Conservation (phyloP, 2,113 vertebrate genomes). For the Bettongia penicillata region DNA sequence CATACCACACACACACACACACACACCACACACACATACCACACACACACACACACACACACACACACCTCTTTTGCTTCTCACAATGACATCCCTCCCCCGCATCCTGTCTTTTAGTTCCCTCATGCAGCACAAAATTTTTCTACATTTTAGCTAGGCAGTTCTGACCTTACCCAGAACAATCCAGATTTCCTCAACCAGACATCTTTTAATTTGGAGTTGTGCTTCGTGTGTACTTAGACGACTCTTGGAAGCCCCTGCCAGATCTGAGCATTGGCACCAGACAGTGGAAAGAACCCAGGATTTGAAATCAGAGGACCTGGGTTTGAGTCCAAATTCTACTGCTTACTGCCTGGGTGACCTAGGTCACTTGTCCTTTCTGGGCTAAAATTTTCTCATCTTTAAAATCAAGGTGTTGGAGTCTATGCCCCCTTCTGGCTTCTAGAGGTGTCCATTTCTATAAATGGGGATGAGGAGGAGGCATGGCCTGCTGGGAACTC, state of each 20-base stretch:
- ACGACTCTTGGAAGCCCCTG: not conserved
- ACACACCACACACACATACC: no score
- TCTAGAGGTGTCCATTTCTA: not conserved
- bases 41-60: no score
- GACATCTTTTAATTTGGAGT: not conserved
- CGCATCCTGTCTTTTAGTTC: not conserved
- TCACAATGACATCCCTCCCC: not conserved
- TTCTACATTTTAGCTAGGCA: not conserved
- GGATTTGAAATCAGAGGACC: not conserved
- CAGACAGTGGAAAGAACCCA: not conserved
- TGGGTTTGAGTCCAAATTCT: not conserved
- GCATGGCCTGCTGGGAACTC: not conserved
- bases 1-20: no score
- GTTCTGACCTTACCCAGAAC: not conserved
- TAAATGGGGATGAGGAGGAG: not conserved
- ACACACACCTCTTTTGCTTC: not conserved
- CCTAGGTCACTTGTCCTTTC: not conserved
- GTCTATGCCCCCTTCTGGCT: no score
- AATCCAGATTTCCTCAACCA: not conserved
- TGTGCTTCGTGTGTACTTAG: not conserved
- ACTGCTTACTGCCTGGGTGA: not conserved
- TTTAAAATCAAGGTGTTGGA: no score
- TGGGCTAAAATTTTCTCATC: no score
- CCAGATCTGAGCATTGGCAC: not conserved
- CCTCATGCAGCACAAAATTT: not conserved